phyloP scores from a whole-genome alignment of 2,888 invertebrate genomes.

The Myopa testacea region DNA sequence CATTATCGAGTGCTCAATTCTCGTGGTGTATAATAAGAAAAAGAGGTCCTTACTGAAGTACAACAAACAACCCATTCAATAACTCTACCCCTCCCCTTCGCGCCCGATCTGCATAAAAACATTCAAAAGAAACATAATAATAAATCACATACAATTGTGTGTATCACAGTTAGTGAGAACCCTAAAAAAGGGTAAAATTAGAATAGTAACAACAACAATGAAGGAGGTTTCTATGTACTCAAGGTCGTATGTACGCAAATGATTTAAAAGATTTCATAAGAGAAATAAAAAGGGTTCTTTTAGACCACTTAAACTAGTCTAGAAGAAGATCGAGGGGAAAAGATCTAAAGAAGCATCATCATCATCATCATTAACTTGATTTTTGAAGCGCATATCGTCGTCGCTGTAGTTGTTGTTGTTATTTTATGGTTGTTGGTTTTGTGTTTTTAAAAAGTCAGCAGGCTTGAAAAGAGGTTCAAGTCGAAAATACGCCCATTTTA shows the following conservation, averaged over 20 bases:
- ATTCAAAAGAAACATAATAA: background rate
- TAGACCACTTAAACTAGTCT: background rate
- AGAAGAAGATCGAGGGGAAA: background rate
- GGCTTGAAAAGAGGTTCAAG: background rate
- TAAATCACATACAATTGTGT: too few species aligned
- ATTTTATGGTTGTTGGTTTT: conserved; percentile 19
- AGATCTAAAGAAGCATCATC: background rate
- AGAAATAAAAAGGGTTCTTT: background rate
- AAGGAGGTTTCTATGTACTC: too few species aligned
- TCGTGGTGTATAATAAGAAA: background rate
- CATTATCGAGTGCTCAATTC: background rate
- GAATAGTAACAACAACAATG: too few species aligned
- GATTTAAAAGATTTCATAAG: background rate
- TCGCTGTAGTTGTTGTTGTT: background rate
- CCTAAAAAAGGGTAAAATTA: too few species aligned
- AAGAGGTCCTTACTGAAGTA: background rate
- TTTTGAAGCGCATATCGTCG: background rate
- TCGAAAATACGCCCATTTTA: conserved; percentile 31
- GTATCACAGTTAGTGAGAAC: too few species aligned
- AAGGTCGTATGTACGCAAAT: too few species aligned
- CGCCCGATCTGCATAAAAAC: too few species aligned
- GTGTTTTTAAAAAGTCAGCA: conserved; percentile 31
- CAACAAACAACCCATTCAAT: background rate
- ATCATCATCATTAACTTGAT: background rate
- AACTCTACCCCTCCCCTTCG: background rate